Percentiles rank a stretch among this genome's conserved stretches.
phyloP scores from a whole-genome alignment of 2,113 vertebrate species.

The Chunga burmeisteri region DNA sequence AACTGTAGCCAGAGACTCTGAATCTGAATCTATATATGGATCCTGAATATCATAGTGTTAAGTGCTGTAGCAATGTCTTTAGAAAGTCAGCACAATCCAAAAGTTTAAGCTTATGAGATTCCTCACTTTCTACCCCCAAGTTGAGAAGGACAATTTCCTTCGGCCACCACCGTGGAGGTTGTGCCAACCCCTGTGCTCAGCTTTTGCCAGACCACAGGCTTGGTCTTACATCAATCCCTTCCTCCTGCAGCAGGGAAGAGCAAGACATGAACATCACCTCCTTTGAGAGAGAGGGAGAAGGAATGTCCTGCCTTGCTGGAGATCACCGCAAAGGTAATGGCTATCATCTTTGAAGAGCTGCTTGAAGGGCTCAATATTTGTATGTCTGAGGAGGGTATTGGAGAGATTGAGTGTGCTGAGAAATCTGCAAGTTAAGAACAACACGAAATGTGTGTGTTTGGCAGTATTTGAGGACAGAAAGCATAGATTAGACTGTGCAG shows the following conservation, averaged over 20 bases:
- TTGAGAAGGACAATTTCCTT: not conserved
- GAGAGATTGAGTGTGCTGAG: not conserved
- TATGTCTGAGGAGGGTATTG: not conserved
- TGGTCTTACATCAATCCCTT: not conserved
- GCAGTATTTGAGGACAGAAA: not conserved
- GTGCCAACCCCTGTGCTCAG: not conserved
- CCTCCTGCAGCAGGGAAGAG: not conserved
- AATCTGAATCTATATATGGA: not conserved
- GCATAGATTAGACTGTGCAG: not conserved
- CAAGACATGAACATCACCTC: not conserved
- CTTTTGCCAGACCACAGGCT: not conserved
- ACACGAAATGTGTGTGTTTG: not conserved
- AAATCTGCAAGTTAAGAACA: not conserved
- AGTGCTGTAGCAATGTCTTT: not conserved
- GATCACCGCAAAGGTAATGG: not conserved
- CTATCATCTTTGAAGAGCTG: not conserved
- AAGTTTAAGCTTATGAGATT: not conserved
- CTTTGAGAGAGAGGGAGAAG: not conserved
- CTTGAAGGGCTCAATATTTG: not conserved
- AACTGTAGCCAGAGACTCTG: not conserved
- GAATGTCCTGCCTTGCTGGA: not conserved
- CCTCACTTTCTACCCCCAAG: not conserved
- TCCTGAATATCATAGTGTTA: not conserved
- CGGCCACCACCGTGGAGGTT: not conserved
- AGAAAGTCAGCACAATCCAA: not conserved